Conservation (phyloP, 2,113 vertebrate species). For the Coracopsis vasa region DNA sequence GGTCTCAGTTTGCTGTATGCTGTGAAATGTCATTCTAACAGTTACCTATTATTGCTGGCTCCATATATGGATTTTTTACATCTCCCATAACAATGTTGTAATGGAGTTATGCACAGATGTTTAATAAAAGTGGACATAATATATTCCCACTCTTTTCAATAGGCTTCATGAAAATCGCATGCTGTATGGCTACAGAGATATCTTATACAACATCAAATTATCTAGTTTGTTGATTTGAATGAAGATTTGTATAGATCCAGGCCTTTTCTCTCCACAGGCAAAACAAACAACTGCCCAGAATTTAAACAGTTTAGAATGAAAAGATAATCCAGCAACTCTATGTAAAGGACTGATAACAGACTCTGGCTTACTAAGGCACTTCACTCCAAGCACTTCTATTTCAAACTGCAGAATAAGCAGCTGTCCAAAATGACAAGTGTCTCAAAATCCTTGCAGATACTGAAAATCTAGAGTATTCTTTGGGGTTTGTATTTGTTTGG, state of each 20-base stretch:
- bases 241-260: background rate
- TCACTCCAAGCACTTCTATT: background rate
- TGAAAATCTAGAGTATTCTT: background rate
- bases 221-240: background rate
- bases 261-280: background rate
- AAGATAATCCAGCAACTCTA: background rate
- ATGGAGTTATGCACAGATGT: background rate
- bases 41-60: background rate
- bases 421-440: background rate
- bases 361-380: background rate
- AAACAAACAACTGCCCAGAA: background rate
- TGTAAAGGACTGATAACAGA: background rate
- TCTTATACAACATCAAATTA: background rate
- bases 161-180: background rate
- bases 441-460: background rate
- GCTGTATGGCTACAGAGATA: background rate
- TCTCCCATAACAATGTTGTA: background rate
- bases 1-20: background rate
- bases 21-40: background rate
- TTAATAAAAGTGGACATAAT: background rate
- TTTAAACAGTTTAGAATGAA: background rate
- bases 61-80: background rate
- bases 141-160: background rate
- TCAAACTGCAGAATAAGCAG: background rate
- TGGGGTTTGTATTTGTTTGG: background rate